Base-by-base conservation (phyloP, 2,888 invertebrate species). In the Branchinecta sandiegonensis region DNA sequence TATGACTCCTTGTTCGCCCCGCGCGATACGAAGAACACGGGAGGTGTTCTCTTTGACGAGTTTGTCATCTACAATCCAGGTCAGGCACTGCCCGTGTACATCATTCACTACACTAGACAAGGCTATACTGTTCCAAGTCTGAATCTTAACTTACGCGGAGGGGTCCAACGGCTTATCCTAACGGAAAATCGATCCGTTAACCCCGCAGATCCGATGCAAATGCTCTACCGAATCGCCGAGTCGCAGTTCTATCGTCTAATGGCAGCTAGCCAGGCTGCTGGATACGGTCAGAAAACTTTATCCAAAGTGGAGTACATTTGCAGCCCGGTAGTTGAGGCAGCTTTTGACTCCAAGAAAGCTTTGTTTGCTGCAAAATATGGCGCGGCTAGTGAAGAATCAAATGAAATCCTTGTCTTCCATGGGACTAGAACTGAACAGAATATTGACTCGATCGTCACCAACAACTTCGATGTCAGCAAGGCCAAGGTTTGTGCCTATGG, bases 41-140 rank as follows among this genome's bases (percentile, higher is more conserved):
- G 68, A 3, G 68, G 68, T 14, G 68, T 68, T 47, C 17, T 67
- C 17, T 65, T 47, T 47, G 68, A 68, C 47, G 66, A 67, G 47
- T 68, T 68, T 65, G 68, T 68, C n/a, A 12, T 68, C 46, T 68
- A 68, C 68, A 47, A 68, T 47, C 65, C 68, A 10, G 8, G 37
- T 9, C 64, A 66, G 65, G 68, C 66, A 11, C 23, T 65, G 9
- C 68, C 68, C 10, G 10, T 46, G 13, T 67, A 66, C 48, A 67
- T 68, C 10, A 66, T 68, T 46, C 65, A 68, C n/a, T 68, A 65
- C 68, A n/a, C 8, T 13, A 48, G 48, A 14, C 47, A 8, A 46
- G 37, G 11, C 47, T n/a, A n/a, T 9, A 48, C 46, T n/a, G 46
- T 12, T 13, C 47, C 14, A 13, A 56, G 56, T 56, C 14, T 14